Base-by-base conservation (phyloP, 2,888 invertebrate species). In the Lutraria lutraria region DNA sequence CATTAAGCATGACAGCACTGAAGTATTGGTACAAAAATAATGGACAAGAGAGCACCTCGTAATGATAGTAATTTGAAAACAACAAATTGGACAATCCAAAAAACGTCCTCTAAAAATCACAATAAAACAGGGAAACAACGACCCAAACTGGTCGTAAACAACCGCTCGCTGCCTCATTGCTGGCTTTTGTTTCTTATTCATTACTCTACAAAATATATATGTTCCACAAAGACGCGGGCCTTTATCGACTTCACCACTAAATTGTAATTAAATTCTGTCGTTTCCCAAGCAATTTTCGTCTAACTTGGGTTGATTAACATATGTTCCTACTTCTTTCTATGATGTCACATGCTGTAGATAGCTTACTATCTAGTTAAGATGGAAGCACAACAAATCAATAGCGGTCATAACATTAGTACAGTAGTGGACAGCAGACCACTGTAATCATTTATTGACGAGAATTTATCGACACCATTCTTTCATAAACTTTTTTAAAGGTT, bases 211-310 rank as follows among this genome's bases (percentile, higher is more conserved):
- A 76, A 76, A 76, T 85, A 85, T 80, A 80, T 85, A 85, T 54
- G 79, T 53, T 85, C 43, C 34, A 54, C 31, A 76, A 43, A 85
- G 85, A 80, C 80, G 80, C 80, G 79, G 80, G 85, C 43, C 85
- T 76, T 79, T 85, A 85, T 85, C 80, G 85, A 85, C 85, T 85
- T 43, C 60, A 63, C 80, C 16, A 79, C 85, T 85, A 85, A 80
- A 85, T 85, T 80, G 85, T 85, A 85, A 85, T 85, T 85, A 85
- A 85, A 85, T 85, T 79, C 56, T 80, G 80, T 79, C 85, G 76
- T 85, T 80, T 85, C 85, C 85, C 85, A 52, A 85, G 85, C 80
- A 85, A 85, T 80, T 85, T 85, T 85, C 85, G 52, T 85, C 85
- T 85, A 79, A 80, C 76, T 56, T 80, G 56, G 54, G 60, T 80